Percentiles rank a stretch among this genome's conserved stretches.
Conservation (phyloP, 2,113 vertebrate genomes). For the Parotia lawesii region DNA sequence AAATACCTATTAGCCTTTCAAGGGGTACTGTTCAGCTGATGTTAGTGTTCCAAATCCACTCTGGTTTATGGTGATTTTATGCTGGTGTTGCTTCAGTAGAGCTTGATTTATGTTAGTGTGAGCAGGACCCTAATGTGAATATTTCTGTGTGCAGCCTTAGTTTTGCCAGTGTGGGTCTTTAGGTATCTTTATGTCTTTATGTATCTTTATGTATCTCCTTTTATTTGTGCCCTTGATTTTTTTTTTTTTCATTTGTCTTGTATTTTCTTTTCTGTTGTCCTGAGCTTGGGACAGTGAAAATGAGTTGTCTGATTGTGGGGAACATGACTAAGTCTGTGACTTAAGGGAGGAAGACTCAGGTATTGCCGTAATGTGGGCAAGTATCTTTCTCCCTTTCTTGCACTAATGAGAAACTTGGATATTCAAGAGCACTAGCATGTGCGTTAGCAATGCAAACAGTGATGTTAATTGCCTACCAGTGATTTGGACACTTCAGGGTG, state of each 20-base stretch:
- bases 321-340: neutral
- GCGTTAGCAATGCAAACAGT: neutral
- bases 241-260: neutral
- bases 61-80: neutral
- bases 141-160: neutral
- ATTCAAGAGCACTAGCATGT: neutral
- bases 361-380: neutral
- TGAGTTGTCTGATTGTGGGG: neutral
- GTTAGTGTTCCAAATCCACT: neutral
- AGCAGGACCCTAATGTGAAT: neutral
- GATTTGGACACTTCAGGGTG: neutral
- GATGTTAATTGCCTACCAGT: neutral
- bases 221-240: neutral
- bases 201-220: neutral
- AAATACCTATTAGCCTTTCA: neutral
- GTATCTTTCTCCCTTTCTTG: neutral
- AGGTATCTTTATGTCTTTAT: neutral
- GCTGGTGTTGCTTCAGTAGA: neutral
- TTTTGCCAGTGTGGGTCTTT: neutral
- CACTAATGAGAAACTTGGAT: neutral
- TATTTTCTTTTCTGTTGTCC: neutral
- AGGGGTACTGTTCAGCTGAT: neutral
- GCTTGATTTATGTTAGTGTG: neutral
- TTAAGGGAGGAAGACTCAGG: neutral
- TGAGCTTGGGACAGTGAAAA: neutral